These are phyloP conservation scores for Notocelia uddmanniana DNA, from an alignment of 2,888 invertebrate genomes.

Conservation along the genomic window DNA sequence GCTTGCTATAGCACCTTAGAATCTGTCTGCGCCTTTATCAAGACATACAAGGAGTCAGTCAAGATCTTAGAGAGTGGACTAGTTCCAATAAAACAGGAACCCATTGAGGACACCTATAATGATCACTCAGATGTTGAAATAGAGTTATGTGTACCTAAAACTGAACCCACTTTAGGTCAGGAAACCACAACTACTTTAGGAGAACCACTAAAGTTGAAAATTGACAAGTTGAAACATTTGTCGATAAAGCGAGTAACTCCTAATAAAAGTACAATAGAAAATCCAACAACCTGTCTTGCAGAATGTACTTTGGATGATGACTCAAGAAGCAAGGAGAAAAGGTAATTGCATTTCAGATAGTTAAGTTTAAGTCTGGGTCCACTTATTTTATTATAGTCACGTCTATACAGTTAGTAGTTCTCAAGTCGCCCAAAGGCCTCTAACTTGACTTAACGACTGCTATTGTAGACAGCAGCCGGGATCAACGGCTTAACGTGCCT, in stretches of 20 bases:
- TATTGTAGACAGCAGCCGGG: no score
- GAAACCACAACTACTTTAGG: not conserved
- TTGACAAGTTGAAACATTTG: conserved; percentile 35
- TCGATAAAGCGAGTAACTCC: conserved; percentile 29
- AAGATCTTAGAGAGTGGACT: conserved; percentile 64
- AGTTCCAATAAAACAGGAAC: conserved; percentile 63
- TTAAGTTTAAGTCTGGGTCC: not conserved
- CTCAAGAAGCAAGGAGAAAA: conserved; percentile 22
- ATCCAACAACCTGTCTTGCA: not conserved
- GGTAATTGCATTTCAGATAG: conserved; percentile 6
- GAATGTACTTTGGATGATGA: conserved; percentile 11
- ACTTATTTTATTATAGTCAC: no score
- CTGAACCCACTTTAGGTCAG: conserved; percentile 17
- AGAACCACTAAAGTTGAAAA: conserved; percentile 53
- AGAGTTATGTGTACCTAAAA: conserved; percentile 44
- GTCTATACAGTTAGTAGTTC: no score
- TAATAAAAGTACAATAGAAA: conserved; percentile 4
- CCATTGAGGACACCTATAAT: conserved; percentile 48
- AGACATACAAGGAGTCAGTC: conserved; percentile 66
- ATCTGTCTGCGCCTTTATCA: conserved; percentile 65
- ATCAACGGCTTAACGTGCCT: no score
- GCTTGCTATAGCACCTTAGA: conserved; percentile 66
- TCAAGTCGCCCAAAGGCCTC: no score
- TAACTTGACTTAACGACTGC: no score
- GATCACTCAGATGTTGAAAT: conserved; percentile 49